phyloP scores from a whole-genome alignment of 2,888 invertebrate species.

The Patella ulyssiponensis region DNA sequence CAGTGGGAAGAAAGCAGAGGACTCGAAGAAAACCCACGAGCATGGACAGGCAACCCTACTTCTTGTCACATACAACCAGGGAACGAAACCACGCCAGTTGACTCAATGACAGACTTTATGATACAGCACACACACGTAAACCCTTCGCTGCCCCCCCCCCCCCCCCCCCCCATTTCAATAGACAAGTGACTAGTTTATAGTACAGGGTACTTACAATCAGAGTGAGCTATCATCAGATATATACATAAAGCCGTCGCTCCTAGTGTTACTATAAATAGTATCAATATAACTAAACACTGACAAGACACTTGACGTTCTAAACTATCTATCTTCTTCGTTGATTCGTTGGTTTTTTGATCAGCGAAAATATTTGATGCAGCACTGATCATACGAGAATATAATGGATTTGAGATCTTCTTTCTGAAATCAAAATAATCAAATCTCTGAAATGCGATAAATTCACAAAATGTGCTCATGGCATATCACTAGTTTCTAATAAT shows the following conservation, averaged over 20 bases:
- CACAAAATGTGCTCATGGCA: background rate
- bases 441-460: background rate
- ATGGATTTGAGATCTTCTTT: background rate
- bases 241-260: background rate
- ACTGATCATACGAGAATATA: background rate
- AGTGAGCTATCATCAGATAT: background rate
- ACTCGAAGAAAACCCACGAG: no score
- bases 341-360: background rate
- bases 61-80: no score
- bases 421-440: background rate
- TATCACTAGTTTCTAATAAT: background rate
- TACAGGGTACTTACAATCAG: background rate
- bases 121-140: no score
- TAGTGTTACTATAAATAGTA: constrained; percentile 8
- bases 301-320: background rate
- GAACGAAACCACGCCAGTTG: no score
- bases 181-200: no score
- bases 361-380: background rate
- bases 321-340: background rate
- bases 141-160: no score
- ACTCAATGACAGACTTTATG: no score
- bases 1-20: no score
- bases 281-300: background rate
- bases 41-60: no score
- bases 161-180: no score